phyloP scores from a whole-genome alignment of 2,888 invertebrate species.

The Scaptomyza parva region DNA sequence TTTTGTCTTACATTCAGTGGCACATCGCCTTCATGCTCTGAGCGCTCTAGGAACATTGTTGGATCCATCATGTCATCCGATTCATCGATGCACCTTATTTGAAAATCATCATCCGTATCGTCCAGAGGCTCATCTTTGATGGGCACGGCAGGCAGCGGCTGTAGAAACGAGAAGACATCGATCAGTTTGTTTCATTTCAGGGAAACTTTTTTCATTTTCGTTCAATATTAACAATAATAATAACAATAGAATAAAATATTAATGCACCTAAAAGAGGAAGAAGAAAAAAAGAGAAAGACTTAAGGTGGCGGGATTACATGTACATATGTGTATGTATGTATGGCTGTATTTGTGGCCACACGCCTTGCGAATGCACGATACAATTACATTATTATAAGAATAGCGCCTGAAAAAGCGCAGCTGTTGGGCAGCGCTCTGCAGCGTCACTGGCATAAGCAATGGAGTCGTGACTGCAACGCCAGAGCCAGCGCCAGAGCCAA shows the following conservation, averaged over 20 bases:
- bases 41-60: slow-evolving; percentile 84
- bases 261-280: slow-evolving; percentile 11
- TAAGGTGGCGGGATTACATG: neutral
- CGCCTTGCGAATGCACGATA: slow-evolving; percentile 80
- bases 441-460: slow-evolving; percentile 73
- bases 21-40: slow-evolving; percentile 82
- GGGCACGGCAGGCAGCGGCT: slow-evolving; percentile 83
- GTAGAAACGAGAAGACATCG: slow-evolving; percentile 28
- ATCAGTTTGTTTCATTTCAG: slow-evolving; percentile 10
- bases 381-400: slow-evolving; percentile 84
- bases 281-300: neutral
- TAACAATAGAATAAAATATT: slow-evolving; percentile 13
- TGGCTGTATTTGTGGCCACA: slow-evolving; percentile 36
- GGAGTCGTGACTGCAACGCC: slow-evolving; percentile 53
- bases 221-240: slow-evolving; percentile 28
- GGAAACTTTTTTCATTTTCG: slow-evolving; percentile 6
- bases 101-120: slow-evolving; percentile 82
- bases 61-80: slow-evolving; percentile 84
- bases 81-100: slow-evolving; percentile 79
- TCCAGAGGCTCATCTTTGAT: slow-evolving; percentile 84
- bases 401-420: slow-evolving; percentile 83
- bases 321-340: neutral
- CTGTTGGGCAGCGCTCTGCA: slow-evolving; percentile 82
- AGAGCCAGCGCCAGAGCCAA: neutral
- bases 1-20: slow-evolving; percentile 70